phyloP scores from a whole-genome alignment of 2,888 invertebrate species.

The Mactromeris polynyma region DNA sequence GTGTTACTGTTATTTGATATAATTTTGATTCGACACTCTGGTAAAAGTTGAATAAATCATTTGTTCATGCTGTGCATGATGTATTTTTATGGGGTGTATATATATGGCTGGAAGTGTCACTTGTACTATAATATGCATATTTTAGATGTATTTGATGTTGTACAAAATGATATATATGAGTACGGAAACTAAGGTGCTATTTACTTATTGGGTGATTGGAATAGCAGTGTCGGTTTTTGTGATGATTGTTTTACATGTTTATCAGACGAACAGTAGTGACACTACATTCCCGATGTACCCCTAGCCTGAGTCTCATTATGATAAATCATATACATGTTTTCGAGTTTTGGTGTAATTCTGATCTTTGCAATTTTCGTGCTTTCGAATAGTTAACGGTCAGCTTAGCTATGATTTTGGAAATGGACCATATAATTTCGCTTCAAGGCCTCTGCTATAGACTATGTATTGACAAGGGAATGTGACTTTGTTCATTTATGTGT shows the following conservation, averaged over 20 bases:
- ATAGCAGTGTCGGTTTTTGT: background rate
- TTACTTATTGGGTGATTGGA: no score
- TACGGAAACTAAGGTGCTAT: no score
- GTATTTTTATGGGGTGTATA: no score
- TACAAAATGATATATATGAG: no score
- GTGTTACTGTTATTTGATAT: no score
- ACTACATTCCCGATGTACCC: constrained; percentile 22
- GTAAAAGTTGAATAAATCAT: no score
- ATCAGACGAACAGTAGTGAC: background rate
- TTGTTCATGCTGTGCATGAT: no score
- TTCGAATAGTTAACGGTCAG: constrained; percentile 38
- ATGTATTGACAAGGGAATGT: constrained; percentile 25
- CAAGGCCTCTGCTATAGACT: constrained; percentile 14
- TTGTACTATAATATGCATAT: no score
- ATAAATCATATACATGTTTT: background rate
- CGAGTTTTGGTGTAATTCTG: constrained; percentile 15
- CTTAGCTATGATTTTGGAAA: constrained; percentile 5
- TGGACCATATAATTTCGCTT: constrained; percentile 16
- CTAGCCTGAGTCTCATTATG: constrained; percentile 17
- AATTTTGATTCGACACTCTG: no score
- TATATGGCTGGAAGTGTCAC: no score
- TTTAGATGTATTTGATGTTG: no score
- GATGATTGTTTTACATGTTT: background rate
- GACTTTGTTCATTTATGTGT: constrained; percentile 3
- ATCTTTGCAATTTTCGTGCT: constrained; percentile 36